These are phyloP conservation scores for Myopa testacea DNA, from an alignment of 2,888 invertebrate genomes.

Conservation along the genomic window DNA sequence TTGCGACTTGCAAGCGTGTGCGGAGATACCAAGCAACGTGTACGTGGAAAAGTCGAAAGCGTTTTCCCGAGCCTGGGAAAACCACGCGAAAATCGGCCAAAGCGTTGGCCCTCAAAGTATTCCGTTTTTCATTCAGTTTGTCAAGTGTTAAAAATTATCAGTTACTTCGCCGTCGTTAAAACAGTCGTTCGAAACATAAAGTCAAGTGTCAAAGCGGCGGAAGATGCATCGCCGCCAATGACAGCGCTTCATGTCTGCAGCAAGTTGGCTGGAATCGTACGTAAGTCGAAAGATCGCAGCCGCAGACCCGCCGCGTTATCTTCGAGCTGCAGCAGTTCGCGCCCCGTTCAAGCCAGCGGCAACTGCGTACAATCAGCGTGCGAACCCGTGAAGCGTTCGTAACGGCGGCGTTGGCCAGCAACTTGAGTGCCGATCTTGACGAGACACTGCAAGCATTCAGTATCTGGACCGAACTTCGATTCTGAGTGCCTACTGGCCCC, in stretches of 20 bases:
- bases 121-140: neutral
- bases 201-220: slow-evolving; percentile 5
- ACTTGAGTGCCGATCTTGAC: too few relatives aligned
- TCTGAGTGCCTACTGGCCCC: too few relatives aligned
- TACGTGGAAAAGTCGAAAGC: neutral
- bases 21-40: slow-evolving; percentile 37
- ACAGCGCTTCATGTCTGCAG: neutral
- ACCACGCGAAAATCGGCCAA: slow-evolving; percentile 19
- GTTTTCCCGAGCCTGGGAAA: neutral
- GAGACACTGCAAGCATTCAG: too few relatives aligned
- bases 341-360: too few relatives aligned
- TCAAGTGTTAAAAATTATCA: neutral
- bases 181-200: slow-evolving; percentile 3
- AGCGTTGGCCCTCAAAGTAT: neutral
- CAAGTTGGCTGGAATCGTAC: neutral
- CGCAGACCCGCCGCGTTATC: slow-evolving; percentile 21
- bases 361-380: too few relatives aligned
- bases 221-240: neutral
- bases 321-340: neutral
- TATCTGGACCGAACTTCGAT: too few relatives aligned
- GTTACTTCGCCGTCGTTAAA: slow-evolving; percentile 23
- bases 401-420: too few relatives aligned
- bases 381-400: too few relatives aligned
- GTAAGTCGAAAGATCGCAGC: neutral
- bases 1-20: slow-evolving; percentile 41